phyloP scores from a whole-genome alignment of 2,113 vertebrate genomes.

The Microcebus tavaratra region DNA sequence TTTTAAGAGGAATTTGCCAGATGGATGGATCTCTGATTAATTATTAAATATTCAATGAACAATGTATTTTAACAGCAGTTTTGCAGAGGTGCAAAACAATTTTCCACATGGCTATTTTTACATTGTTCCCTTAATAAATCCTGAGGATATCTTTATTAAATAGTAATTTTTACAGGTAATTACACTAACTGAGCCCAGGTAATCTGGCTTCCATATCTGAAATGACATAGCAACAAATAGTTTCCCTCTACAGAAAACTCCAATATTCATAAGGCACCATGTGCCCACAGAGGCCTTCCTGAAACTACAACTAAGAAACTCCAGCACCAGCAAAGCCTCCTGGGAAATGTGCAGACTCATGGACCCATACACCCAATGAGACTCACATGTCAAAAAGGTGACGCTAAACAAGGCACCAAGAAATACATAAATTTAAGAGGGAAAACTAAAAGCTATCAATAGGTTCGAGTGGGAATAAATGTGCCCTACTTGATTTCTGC shows the following conservation, averaged over 20 bases:
- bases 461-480: not conserved
- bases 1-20: conserved; percentile 44
- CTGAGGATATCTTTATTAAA: conserved; percentile 53
- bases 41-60: conserved; percentile 57
- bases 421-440: not conserved
- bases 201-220: conserved; percentile 17
- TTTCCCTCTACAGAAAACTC: conserved; percentile 22
- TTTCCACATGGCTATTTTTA: conserved; percentile 35
- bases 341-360: not conserved
- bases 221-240: not conserved
- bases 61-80: conserved; percentile 44
- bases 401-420: not conserved
- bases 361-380: not conserved
- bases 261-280: not conserved
- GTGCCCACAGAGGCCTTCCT: not conserved
- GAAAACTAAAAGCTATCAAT: not conserved
- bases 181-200: not conserved
- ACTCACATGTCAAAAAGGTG: not conserved
- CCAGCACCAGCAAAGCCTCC: not conserved
- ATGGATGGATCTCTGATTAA: conserved; percentile 38
- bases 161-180: conserved; percentile 52
- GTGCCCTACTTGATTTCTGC: not conserved
- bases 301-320: not conserved
- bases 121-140: conserved; percentile 44
- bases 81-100: conserved; percentile 47